Evolutionary conservation across 2,113 vertebrate genomes (phyloP).

Genomic region (Colaptes auratus): DNA sequence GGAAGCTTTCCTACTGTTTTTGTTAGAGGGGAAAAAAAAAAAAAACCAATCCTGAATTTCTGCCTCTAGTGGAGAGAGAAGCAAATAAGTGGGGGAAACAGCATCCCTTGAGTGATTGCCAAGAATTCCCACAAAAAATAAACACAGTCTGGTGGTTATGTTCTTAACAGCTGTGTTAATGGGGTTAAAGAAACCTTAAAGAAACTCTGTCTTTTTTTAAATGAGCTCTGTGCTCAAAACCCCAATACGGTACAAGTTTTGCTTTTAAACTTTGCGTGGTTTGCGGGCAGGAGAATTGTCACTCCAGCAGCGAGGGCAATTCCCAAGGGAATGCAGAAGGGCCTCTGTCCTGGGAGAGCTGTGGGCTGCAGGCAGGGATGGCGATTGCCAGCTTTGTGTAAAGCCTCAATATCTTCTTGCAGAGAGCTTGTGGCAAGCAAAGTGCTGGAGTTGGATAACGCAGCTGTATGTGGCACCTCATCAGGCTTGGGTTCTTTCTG

Average conservation of each 20-base stretch:
- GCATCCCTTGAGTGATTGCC: conserved; percentile 61
- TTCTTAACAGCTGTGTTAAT: conserved; percentile 68
- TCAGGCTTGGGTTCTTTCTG: background rate
- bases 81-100: conserved; percentile 41
- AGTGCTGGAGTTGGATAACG: background rate
- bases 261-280: background rate
- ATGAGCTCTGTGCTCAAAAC: conserved; percentile 36
- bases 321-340: accelerated
- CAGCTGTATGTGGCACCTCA: background rate
- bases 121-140: conserved; percentile 66
- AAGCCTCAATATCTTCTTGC: background rate
- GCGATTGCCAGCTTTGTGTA: accelerated
- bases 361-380: background rate
- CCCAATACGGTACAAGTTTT: background rate
- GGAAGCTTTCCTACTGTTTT: background rate
- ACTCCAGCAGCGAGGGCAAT: background rate
- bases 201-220: conserved; percentile 62
- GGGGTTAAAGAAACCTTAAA: conserved; percentile 69
- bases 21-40: background rate
- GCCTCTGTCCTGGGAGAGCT: background rate
- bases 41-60: background rate
- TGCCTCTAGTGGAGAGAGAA: conserved; percentile 48
- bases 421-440: background rate
- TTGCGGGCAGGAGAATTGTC: background rate
- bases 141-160: conserved; percentile 69